Percentiles rank a stretch among this genome's conserved stretches.
Conservation (phyloP, 2,113 vertebrate species). For the Forbesichthys agassizii region DNA sequence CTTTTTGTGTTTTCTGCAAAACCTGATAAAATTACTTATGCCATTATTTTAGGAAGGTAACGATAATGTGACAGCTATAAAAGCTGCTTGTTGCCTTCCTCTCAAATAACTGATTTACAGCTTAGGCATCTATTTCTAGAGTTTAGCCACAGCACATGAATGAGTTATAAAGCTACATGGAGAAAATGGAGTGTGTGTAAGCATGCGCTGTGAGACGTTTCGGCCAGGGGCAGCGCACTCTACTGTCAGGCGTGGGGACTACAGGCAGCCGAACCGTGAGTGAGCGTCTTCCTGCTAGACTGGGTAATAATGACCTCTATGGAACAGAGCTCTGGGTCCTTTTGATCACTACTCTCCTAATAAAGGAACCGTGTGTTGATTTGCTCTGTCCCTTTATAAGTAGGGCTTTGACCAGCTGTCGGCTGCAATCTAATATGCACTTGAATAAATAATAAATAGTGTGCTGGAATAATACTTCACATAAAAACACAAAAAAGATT, state of each 20-base stretch:
- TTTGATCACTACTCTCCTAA: not conserved
- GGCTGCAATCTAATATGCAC: slow-evolving; percentile 1
- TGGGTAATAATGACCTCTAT: not conserved
- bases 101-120: not conserved
- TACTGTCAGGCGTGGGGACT: slow-evolving; percentile 16
- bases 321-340: not conserved
- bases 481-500: not conserved
- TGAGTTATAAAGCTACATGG: slow-evolving; percentile 17
- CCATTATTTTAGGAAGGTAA: too few relatives aligned
- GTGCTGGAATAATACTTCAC: not conserved
- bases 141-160: not conserved
- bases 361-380: not conserved
- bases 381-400: not conserved
- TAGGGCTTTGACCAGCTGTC: not conserved
- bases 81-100: not conserved
- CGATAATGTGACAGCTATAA: not conserved
- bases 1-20: too few relatives aligned
- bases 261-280: not conserved
- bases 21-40: too few relatives aligned
- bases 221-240: slow-evolving; percentile 16
- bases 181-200: slow-evolving; percentile 13
- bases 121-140: not conserved
- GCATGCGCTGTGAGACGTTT: slow-evolving; percentile 1
- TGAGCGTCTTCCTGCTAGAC: not conserved
- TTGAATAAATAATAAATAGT: slow-evolving; percentile 7